Base-by-base conservation (phyloP, 2,113 vertebrate genomes). In the Columba livia region DNA sequence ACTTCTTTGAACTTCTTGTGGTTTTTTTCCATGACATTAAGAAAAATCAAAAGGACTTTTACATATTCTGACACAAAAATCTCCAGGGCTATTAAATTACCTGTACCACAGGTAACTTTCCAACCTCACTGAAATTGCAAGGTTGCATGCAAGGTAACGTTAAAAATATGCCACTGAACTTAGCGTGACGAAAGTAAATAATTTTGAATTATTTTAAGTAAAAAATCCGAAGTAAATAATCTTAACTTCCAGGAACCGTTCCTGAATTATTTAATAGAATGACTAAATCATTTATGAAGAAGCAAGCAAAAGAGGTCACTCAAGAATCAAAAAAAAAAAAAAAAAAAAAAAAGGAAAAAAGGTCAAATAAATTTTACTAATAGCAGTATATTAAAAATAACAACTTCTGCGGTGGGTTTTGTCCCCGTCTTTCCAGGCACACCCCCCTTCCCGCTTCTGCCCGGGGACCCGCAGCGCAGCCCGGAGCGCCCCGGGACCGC, bases 11-110 rank as follows among this genome's bases (percentile, higher is more conserved):
- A 80, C 12, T 53, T 4, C 60, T 61, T 40, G 47, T 66, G 11
- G 79, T 64, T 71, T 38, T 2, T 54, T 47, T 28, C 8, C 10
- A 36, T 16, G 29, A 66, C 50, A 75, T 20, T 61, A 87, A 71
- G 44, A 61, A 93, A 96, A 94, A 87, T 10, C 61, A 87, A 91
- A 69, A 47, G 24, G 31, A 56, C 26, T 91, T 79, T 23, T 40
- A 89, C 72, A 87, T 91, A 91, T 15, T 53, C 20, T 67, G 36
- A 60, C 9, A 87, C 20, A 40, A 64, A 54, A 88, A 61, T 78
- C 79, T 75, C 75, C 73, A 61, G 29, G 40, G 31, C 13, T 57
- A 67, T 17, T n/a, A 71, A 73, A 71, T 12, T 32, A 69, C 71
- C 34, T 50, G 42, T 8, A 72, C 40, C 47, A n/a, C 23, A 79